Evolutionary conservation across 1,140 invertebrate genomes (phyloP).

Genomic region (Tigriopus japonicus): DNA sequence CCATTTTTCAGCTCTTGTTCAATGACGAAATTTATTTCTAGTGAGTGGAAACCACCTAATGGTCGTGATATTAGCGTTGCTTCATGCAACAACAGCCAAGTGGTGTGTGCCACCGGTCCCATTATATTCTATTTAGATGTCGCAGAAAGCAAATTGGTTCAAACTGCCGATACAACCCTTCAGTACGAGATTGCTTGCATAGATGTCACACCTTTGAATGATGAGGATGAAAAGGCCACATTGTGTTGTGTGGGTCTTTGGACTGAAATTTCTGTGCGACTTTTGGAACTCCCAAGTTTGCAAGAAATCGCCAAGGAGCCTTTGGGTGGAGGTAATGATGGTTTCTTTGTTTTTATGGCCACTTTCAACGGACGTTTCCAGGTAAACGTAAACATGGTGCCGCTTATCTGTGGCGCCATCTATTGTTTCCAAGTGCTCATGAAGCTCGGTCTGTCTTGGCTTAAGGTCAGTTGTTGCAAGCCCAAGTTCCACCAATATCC

Average conservation of each 20-base stretch:
- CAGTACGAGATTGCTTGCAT: slow-evolving; percentile 90
- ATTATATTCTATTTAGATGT: slow-evolving; percentile 67
- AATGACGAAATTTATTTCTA: slow-evolving; percentile 21
- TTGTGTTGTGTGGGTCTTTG: slow-evolving; percentile 66
- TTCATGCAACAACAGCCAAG: slow-evolving; percentile 57
- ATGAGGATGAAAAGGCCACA: slow-evolving; percentile 27
- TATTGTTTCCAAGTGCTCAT: too few relatives aligned
- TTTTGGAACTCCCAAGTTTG: slow-evolving; percentile 56
- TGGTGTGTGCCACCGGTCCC: slow-evolving; percentile 71
- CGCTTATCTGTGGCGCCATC: too few relatives aligned
- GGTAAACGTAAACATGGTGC: too few relatives aligned
- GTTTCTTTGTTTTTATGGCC: background rate
- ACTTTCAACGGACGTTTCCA: background rate
- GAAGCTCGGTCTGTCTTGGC: too few relatives aligned
- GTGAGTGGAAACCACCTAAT: slow-evolving; percentile 54
- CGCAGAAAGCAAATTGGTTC: slow-evolving; percentile 1
- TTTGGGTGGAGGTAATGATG: slow-evolving; percentile 49
- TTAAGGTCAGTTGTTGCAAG: too few relatives aligned
- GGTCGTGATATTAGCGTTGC: slow-evolving; percentile 69
- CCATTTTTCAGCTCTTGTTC: background rate
- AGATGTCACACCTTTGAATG: slow-evolving; percentile 66
- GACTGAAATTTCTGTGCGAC: slow-evolving; percentile 85
- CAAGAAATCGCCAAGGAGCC: slow-evolving; percentile 61
- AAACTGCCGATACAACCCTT: slow-evolving; percentile 33
- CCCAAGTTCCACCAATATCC: too few relatives aligned